Evolutionary conservation across 1,140 invertebrate genomes (phyloP).

Genomic region (Orchestia grillus): DNA sequence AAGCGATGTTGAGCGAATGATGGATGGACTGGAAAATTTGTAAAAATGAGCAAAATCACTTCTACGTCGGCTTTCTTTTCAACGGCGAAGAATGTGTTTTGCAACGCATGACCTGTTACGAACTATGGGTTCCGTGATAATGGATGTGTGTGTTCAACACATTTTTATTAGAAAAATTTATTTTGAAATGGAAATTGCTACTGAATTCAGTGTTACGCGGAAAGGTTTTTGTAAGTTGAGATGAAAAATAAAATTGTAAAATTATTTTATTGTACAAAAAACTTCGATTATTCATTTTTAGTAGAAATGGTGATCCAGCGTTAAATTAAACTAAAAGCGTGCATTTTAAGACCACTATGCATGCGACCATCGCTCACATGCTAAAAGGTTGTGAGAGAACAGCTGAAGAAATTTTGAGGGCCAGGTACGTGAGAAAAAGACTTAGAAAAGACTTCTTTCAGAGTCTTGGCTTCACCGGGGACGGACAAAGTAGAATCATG

Average conservation of each 20-base stretch:
- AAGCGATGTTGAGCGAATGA: slow-evolving; percentile 9
- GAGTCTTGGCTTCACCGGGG: too few species aligned
- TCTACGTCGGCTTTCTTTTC: neutral
- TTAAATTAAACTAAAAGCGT: neutral
- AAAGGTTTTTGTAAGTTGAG: neutral
- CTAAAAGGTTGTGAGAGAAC: neutral
- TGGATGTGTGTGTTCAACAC: neutral
- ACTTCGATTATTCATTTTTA: neutral
- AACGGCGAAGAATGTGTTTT: neutral
- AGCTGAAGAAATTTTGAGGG: neutral
- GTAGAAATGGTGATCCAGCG: neutral
- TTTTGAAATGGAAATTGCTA: neutral
- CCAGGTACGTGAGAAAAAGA: neutral
- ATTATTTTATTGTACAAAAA: neutral
- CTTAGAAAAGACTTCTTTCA: too few species aligned
- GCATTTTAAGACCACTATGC: neutral
- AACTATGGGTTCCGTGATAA: neutral
- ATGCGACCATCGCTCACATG: too few species aligned
- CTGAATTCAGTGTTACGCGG: neutral
- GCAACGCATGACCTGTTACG: neutral
- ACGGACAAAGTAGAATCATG: too few species aligned
- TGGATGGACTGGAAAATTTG: neutral
- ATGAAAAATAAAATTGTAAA: too few species aligned
- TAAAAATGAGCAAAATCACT: neutral
- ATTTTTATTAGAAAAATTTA: neutral